Conservation (phyloP, 30 jellyfish, hydroid and myxozoan species). For the Aurelia coerulea region DNA sequence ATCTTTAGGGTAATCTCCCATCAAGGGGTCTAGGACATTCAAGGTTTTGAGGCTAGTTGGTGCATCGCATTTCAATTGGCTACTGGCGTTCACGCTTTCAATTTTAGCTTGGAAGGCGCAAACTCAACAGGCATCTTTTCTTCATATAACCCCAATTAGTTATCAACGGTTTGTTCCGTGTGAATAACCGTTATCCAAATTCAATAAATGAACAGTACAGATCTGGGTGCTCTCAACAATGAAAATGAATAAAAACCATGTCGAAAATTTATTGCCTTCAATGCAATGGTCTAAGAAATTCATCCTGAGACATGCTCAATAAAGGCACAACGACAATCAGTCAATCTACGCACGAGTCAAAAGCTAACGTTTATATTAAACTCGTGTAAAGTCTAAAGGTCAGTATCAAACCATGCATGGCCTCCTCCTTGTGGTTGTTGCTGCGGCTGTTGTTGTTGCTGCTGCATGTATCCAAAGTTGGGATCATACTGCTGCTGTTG, state of each 20-base stretch:
- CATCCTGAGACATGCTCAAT: neutral
- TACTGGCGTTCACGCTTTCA: no score
- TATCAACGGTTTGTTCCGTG: no score
- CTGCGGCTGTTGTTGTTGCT: constrained; percentile 78
- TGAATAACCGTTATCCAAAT: no score
- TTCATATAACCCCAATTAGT: no score
- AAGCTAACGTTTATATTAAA: constrained; percentile 16
- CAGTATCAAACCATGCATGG: constrained; percentile 98
- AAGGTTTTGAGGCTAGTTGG: no score
- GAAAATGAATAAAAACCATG: neutral
- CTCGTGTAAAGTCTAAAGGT: constrained; percentile 60
- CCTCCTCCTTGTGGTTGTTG: constrained; percentile 82
- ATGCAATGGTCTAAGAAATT: neutral
- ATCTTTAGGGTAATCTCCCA: no score
- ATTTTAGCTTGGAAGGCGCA: no score
- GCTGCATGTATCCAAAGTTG: constrained; percentile 68
- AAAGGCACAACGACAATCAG: constrained; percentile 17
- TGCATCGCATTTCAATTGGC: no score
- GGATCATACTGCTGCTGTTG: constrained; percentile 81
- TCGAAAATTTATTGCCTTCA: constrained; percentile 3
- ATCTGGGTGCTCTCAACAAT: neutral
- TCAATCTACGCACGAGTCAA: constrained; percentile 26
- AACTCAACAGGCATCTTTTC: no score
- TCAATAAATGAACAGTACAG: no score
- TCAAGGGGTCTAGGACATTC: no score